Evolutionary conservation across 1,140 invertebrate genomes (phyloP), one percentile per base, ranked within the genome.

Genomic region (Zaprionus gabonicus): DNA sequence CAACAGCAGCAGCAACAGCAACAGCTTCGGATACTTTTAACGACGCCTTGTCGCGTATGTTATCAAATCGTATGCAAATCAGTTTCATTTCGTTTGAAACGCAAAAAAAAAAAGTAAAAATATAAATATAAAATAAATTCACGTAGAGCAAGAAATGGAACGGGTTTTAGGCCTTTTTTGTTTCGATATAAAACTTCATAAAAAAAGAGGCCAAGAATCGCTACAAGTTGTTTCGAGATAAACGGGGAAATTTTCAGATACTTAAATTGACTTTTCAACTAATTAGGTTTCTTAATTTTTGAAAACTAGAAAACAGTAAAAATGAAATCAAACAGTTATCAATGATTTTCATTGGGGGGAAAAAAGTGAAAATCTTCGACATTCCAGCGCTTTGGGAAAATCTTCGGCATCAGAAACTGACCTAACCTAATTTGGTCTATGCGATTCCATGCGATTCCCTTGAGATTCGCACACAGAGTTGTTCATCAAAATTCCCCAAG

Each of bases 61-160:
- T 88, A 87, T 88, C 81, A 84, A 88, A 88, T 76, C 68, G 51
- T 88, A 87, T 88, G 84, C 81, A 84, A 87, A 87, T 87, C 59
- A 81, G 75, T 41, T 67, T 73, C 56, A 66, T 68, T 88, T 81
- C 68, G 74, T 81, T 84, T 71, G 1, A 78, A 71, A 72, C 74
- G 77, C 80, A 80, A 83, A 74, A 69, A 20, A 20, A 20, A 73
- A 72, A 74, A 76, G 36, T 62, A 68, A 62, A 65, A 69, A 31
- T 65, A 66, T 71, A 34, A 34, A 72, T 71, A 44, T 60, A 82
- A 72, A 80, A 51, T 63, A 57, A 78, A 57, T 70, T 28, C 58
- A 60, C 60, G 70, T 73, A 82, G 68, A 59, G 28, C 67, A 69
- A 67, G 34, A 56, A 60, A 60, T 56, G 10, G 65, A 87, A 87